Evolutionary conservation across 2,888 invertebrate genomes (phyloP).

Genomic region (Taphrorychus bicolor): DNA sequence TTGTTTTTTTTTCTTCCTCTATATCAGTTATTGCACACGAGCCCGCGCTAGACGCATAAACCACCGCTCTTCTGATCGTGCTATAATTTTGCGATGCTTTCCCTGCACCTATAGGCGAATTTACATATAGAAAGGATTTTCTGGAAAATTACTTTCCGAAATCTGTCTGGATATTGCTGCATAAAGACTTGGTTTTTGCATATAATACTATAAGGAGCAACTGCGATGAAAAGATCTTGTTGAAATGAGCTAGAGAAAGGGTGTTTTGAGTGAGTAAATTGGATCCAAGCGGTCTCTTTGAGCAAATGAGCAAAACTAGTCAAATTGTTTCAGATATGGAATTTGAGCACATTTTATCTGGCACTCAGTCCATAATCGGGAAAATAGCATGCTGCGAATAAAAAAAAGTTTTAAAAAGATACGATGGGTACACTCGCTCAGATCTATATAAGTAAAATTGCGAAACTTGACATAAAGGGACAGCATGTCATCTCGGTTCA

Average conservation of each 20-base stretch:
- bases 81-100: constrained; percentile 35
- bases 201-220: background rate
- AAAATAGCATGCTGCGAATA: constrained; percentile 26
- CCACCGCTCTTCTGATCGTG: constrained; percentile 26
- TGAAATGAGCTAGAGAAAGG: too few species aligned
- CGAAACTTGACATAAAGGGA: constrained; percentile 35
- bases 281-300: background rate
- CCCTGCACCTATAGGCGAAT: constrained; percentile 35
- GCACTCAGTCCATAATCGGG: background rate
- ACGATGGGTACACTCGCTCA: constrained; percentile 11
- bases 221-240: background rate
- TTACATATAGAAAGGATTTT: constrained; percentile 42
- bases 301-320: too few species aligned
- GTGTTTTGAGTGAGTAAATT: background rate
- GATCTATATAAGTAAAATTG: constrained; percentile 23
- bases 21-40: constrained; percentile 10
- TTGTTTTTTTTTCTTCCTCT: background rate
- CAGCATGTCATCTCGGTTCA: constrained; percentile 26
- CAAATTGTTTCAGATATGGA: too few species aligned
- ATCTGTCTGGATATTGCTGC: constrained; percentile 36
- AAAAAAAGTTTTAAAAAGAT: constrained; percentile 31
- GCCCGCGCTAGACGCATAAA: constrained; percentile 35
- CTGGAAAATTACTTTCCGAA: constrained; percentile 36
- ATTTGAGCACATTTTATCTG: background rate
- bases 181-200: constrained; percentile 18